Conservation (phyloP, 23 tunicate genomes). For the Pegea sp. region DNA sequence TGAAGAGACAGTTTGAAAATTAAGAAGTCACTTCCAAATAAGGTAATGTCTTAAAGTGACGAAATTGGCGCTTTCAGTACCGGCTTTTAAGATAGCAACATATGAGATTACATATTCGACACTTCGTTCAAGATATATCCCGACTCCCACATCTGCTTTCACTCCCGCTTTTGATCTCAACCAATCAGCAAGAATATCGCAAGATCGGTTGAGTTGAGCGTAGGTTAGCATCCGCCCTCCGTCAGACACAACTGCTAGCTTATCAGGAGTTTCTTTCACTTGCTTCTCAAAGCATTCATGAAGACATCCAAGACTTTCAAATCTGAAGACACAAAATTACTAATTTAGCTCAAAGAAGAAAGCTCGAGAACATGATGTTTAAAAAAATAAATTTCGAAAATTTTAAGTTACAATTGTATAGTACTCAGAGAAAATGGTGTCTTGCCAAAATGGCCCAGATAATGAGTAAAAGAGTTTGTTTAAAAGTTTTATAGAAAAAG, state of each 20-base stretch:
- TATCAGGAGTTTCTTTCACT: conserved; percentile 14
- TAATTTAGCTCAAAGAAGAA: too few species aligned
- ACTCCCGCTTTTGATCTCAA: conserved; percentile 14
- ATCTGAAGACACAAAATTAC: conserved; percentile 22
- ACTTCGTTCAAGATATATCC: conserved; percentile 77
- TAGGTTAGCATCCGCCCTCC: conserved; percentile 9
- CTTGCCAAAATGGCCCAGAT: too few species aligned
- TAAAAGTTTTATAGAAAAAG: too few species aligned
- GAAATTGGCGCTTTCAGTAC: too few species aligned
- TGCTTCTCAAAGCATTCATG: conserved; percentile 59
- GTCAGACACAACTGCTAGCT: conserved; percentile 38
- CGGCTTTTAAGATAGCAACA: conserved; percentile 80
- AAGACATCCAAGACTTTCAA: conserved; percentile 44
- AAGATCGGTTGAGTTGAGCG: conserved; percentile 34
- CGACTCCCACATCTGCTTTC: conserved; percentile 33
- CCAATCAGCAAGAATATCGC: conserved; percentile 31
- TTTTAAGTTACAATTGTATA: too few species aligned
- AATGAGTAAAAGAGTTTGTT: too few species aligned
- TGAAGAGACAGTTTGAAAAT: not conserved
- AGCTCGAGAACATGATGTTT: too few species aligned
- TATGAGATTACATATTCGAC: conserved; percentile 67
- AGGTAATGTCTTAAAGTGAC: too few species aligned
- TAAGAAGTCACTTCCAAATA: too few species aligned
- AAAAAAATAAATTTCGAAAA: too few species aligned
- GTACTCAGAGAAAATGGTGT: too few species aligned